Conservation (phyloP, 2,113 vertebrate genomes). For the Drymodes brunneopygia region DNA sequence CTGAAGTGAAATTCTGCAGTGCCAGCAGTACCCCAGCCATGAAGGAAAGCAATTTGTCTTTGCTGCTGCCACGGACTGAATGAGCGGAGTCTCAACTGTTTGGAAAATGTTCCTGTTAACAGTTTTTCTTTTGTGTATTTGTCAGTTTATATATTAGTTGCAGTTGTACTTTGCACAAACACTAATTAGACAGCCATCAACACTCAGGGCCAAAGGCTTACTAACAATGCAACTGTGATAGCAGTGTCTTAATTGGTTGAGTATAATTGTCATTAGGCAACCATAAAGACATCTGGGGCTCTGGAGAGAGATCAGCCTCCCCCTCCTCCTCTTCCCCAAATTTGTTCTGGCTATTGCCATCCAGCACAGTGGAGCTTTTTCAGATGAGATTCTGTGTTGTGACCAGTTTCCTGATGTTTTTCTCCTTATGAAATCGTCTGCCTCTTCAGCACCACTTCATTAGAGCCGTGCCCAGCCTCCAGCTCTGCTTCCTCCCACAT, state of each 20-base stretch:
- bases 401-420: conserved; percentile 44
- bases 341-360: conserved; percentile 62
- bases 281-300: conserved; percentile 79
- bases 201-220: conserved; percentile 69
- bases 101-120: conserved; percentile 40
- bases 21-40: background rate
- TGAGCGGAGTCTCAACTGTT: background rate
- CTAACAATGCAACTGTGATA: conserved; percentile 73
- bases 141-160: conserved; percentile 63
- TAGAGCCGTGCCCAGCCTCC: background rate
- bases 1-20: conserved; percentile 31
- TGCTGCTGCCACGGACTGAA: background rate
- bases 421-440: conserved; percentile 17
- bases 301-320: conserved; percentile 73
- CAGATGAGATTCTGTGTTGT: conserved; percentile 29
- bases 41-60: background rate
- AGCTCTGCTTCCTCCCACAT: background rate
- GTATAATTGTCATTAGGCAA: conserved; percentile 77
- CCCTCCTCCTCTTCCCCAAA: conserved; percentile 37
- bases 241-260: conserved; percentile 76
- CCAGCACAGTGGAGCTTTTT: conserved; percentile 42
- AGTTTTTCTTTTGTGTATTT: conserved; percentile 62
- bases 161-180: conserved; percentile 68
- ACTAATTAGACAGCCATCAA: conserved; percentile 74
- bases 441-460: conserved; percentile 57